Base-by-base conservation (phyloP, 1,140 invertebrate genomes). In the Calycopis cecrops region DNA sequence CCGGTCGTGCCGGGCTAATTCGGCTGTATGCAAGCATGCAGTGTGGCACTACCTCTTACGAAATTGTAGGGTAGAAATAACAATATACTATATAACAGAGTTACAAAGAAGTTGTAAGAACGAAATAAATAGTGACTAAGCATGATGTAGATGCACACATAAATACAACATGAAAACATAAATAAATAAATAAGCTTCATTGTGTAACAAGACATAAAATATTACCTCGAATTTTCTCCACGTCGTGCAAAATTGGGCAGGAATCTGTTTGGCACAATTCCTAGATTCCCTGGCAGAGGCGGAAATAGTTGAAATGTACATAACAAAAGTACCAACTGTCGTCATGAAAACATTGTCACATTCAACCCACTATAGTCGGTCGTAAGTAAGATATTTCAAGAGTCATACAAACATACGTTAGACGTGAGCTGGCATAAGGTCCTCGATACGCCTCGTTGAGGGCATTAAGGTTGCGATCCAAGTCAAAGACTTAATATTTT, bases 351-450 rank as follows among this genome's bases (percentile, higher is more conserved):
- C 40, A 54, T 42, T 54, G 52, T 54, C 52, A 60, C 51, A 59
- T 59, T 52, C 33, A 57, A 48, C 34, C 47, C 55, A 56, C 59
- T 48, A 57, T 47, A 40, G 57, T 42, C 52, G 59, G 64, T 71
- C 70, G 63, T 75, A 70, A 75, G 69, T 64, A 62, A 69, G 71
- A 74, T 68, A 72, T 74, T 76, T 78, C 52, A 62, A 73, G 73
- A 73, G 66, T 65, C 66, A 62, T 66, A 75, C 68, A 71, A 73
- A 69, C 73, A 79, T 71, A 76, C 62, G 73, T 63, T 60, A 66
- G 63, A 69, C 66, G 72, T 70, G 70, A 69, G 65, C 58, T 55
- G 62, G 63, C 64, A 65, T 67, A 61, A 65, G 62, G 68, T 66
- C 60, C 67, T 66, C 60, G 65, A 63, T 63, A 59, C 62, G 68